Conservation (phyloP, 2,888 invertebrate genomes). For the Ornithoptera priamus region DNA sequence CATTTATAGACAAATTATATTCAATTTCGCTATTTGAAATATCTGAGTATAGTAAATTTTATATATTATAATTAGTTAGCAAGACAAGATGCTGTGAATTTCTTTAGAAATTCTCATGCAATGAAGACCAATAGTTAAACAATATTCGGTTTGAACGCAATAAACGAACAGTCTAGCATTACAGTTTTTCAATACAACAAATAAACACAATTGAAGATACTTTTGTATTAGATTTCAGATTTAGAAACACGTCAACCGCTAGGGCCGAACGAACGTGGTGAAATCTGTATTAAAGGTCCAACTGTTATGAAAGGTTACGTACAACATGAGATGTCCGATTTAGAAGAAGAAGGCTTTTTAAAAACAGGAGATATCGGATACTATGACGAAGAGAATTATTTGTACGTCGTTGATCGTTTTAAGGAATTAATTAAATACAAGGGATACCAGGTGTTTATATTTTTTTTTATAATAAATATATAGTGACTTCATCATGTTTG, state of each 20-base stretch:
- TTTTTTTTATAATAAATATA: too few species aligned
- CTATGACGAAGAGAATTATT: slow-evolving; percentile 39
- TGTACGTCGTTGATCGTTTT: slow-evolving; percentile 39
- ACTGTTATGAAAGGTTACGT: slow-evolving; percentile 53
- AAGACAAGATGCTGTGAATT: too few species aligned
- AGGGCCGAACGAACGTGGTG: slow-evolving; percentile 65
- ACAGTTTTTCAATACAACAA: too few species aligned
- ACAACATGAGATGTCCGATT: slow-evolving; percentile 45
- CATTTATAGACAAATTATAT: too few species aligned
- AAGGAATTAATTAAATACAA: slow-evolving; percentile 43
- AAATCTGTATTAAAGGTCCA: slow-evolving; percentile 58
- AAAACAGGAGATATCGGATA: slow-evolving; percentile 42
- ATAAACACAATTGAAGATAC: background rate
- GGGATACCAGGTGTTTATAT: background rate
- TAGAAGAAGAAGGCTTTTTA: slow-evolving; percentile 39
- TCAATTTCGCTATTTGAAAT: too few species aligned
- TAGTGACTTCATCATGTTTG: too few species aligned
- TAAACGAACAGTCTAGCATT: too few species aligned
- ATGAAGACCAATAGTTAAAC: too few species aligned
- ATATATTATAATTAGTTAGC: too few species aligned
- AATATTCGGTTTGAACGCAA: too few species aligned
- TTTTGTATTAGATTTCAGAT: slow-evolving; percentile 57
- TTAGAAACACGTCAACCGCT: slow-evolving; percentile 66
- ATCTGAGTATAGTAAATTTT: too few species aligned
- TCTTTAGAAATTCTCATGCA: too few species aligned